A percentile compares a stretch with the other conserved stretches of the same genome.
Conservation (phyloP, 1,140 invertebrate genomes). For the Apis florea region DNA sequence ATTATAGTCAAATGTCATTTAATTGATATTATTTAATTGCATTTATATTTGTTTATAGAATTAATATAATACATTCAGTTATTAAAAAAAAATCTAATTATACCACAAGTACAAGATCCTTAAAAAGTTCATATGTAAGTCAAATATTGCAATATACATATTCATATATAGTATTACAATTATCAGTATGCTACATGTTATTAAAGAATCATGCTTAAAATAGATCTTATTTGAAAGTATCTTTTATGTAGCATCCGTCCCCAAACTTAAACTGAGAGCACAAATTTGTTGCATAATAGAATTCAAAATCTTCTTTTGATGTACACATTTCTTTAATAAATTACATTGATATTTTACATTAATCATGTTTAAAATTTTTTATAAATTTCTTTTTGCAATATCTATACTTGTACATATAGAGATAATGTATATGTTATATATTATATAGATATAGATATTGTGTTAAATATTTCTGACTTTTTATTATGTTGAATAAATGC, state of each 20-base stretch:
- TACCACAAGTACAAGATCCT: not conserved
- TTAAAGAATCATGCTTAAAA: conserved; percentile 5
- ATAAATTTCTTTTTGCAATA: conserved; percentile 2
- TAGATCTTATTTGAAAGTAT: conserved; percentile 14
- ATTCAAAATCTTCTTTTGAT: conserved; percentile 12
- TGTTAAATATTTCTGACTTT: conserved; percentile 10
- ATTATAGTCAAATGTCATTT: not conserved
- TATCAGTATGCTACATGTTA: conserved; percentile 11
- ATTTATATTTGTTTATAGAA: not conserved
- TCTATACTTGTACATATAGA: conserved; percentile 5
- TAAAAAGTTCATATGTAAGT: conserved; percentile 8
- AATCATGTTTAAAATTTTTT: conserved; percentile 12
- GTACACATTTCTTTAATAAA: conserved; percentile 25
- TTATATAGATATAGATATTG: conserved; percentile 19
- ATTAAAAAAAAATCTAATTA: not conserved
- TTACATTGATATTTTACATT: not conserved
- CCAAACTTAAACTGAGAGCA: conserved; percentile 11
- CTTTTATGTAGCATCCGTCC: conserved; percentile 38
- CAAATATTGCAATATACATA: conserved; percentile 25
- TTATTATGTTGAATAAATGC: conserved; percentile 22
- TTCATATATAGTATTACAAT: conserved; percentile 7
- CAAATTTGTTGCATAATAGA: conserved; percentile 25
- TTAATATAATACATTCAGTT: not conserved
- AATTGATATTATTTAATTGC: not conserved
- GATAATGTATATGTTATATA: conserved; percentile 32